Percentiles rank a stretch among this genome's conserved stretches.
These are phyloP conservation scores for Myrmecophaga tridactyla DNA, from an alignment of 2,113 vertebrate species.

Conservation along the genomic window DNA sequence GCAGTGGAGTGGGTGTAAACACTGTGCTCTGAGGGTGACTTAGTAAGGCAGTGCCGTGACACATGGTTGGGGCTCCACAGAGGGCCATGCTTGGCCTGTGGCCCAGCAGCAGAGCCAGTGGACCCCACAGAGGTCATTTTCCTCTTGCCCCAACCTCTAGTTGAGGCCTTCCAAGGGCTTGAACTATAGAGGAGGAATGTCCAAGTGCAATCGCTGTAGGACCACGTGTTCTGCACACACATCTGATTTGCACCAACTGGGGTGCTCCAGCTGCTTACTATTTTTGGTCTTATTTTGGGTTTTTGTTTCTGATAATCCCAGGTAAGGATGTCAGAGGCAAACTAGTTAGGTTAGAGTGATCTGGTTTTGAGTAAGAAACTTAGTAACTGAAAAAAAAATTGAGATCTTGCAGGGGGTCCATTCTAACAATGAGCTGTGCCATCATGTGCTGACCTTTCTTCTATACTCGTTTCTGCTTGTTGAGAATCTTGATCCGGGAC, in stretches of 20 bases:
- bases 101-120: not conserved
- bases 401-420: not conserved
- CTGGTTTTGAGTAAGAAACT: not conserved
- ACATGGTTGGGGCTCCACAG: fast-evolving
- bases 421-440: not conserved
- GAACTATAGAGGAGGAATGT: not conserved
- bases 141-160: not conserved
- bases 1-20: not conserved
- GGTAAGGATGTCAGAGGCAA: not conserved
- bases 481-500: not conserved
- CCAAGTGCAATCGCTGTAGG: not conserved
- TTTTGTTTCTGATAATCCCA: not conserved
- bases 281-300: not conserved
- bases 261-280: not conserved
- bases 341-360: not conserved
- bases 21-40: not conserved
- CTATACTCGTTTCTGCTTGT: not conserved
- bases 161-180: not conserved
- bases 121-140: not conserved
- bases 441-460: not conserved
- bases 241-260: not conserved
- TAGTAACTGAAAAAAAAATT: not conserved
- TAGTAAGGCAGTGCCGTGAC: not conserved
- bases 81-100: not conserved
- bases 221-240: fast-evolving